phyloP scores from a whole-genome alignment of 2,888 invertebrate genomes.

The Enchytraeus crypticus region DNA sequence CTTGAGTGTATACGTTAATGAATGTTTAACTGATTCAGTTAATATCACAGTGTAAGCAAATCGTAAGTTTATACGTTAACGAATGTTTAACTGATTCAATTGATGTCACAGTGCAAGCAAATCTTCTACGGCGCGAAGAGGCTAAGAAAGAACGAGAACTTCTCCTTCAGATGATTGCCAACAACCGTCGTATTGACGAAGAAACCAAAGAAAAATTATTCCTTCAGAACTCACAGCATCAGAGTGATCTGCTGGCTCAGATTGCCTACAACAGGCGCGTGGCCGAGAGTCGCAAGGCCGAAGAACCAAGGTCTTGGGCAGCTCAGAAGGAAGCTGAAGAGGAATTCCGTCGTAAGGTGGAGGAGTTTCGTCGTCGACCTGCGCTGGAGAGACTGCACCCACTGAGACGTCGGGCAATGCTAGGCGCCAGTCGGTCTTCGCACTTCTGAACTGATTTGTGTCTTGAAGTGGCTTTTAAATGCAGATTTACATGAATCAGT shows the following conservation, averaged over 20 bases:
- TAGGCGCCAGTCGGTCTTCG: not conserved
- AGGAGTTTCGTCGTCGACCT: constrained; percentile 36
- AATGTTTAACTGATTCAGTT: not conserved
- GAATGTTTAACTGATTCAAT: not conserved
- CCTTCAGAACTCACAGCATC: constrained; percentile 32
- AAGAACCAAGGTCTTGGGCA: constrained; percentile 31
- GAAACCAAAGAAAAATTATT: constrained; percentile 31
- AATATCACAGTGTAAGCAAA: constrained; percentile 34
- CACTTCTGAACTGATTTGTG: not conserved
- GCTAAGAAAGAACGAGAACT: constrained; percentile 34
- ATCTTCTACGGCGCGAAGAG: constrained; percentile 33
- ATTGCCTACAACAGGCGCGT: constrained; percentile 38
- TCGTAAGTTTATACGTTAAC: no score
- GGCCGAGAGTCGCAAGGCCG: constrained; percentile 25
- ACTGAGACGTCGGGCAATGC: constrained; percentile 28
- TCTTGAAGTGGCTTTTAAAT: not conserved
- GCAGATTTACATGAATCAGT: no score
- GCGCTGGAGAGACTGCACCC: constrained; percentile 41
- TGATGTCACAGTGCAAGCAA: constrained; percentile 33
- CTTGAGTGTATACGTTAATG: not conserved
- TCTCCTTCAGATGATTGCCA: constrained; percentile 35
- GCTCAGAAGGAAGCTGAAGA: constrained; percentile 39
- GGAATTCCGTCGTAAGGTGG: constrained; percentile 40
- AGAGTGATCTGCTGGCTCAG: constrained; percentile 41
- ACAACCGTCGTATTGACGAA: constrained; percentile 37